Conservation (phyloP, 1,140 invertebrate genomes). For the Euglossa dilemma region DNA sequence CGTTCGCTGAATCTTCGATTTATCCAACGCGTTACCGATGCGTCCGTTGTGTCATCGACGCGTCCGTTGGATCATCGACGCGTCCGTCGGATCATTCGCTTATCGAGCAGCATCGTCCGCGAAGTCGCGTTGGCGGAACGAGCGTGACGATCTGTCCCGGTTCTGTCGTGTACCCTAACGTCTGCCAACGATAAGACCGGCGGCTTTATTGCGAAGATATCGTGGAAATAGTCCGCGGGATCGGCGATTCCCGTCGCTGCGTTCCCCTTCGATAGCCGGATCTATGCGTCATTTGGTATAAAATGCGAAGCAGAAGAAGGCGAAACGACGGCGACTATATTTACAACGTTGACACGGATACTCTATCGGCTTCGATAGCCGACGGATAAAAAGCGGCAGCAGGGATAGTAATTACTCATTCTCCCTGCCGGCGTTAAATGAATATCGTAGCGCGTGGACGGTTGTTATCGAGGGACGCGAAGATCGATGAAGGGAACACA, state of each 20-base stretch:
- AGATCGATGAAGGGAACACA: slow-evolving; percentile 52
- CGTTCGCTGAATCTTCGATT: too few species aligned
- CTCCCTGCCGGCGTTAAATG: slow-evolving; percentile 29
- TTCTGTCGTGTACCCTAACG: neutral
- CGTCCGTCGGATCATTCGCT: too few species aligned
- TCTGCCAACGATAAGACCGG: slow-evolving; percentile 14
- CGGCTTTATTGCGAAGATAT: neutral
- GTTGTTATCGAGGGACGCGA: slow-evolving; percentile 43
- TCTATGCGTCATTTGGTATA: neutral
- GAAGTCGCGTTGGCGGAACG: slow-evolving; percentile 40
- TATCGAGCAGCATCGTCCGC: slow-evolving; percentile 2
- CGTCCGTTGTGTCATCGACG: too few species aligned
- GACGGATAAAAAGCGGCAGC: slow-evolving; percentile 7
- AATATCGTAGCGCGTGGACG: slow-evolving; percentile 21
- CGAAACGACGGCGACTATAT: slow-evolving; percentile 7
- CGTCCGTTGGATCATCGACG: too few species aligned
- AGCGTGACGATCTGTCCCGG: slow-evolving; percentile 23
- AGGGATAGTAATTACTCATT: slow-evolving; percentile 49
- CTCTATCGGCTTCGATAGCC: slow-evolving; percentile 35
- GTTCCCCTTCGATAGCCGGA: slow-evolving; percentile 2
- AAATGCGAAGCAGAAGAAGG: neutral
- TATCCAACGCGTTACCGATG: too few species aligned
- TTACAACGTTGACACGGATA: slow-evolving; percentile 1
- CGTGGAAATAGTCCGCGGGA: slow-evolving; percentile 19
- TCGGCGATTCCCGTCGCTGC: neutral